Conservation (phyloP, 2,797 vertebrate species). For the Mormyrops attenuatus region DNA sequence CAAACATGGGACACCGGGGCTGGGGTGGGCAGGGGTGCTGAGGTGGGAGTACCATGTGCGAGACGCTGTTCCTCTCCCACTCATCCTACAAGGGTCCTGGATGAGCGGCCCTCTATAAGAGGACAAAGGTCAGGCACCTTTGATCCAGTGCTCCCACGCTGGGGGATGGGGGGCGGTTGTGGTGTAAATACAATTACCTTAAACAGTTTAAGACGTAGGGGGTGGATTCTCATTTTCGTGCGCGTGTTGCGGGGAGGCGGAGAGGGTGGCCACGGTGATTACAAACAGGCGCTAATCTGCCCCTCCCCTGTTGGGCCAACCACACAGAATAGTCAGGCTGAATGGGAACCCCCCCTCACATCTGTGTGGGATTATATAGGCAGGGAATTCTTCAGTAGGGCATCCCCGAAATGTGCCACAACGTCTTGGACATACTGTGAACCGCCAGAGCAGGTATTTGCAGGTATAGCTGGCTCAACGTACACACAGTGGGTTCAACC, state of each 20-base stretch:
- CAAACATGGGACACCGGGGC: not conserved
- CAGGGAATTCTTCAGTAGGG: not conserved
- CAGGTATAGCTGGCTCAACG: not conserved
- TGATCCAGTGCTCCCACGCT: conserved; percentile 55
- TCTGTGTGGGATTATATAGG: conserved; percentile 41
- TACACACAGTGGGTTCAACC: not conserved
- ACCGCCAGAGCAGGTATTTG: not conserved
- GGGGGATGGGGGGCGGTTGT: conserved; percentile 43
- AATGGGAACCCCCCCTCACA: conserved; percentile 36
- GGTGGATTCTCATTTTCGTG: not conserved
- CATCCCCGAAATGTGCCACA: not conserved
- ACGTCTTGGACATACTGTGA: not conserved
- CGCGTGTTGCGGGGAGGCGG: not conserved
- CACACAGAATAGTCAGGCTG: conserved; percentile 44
- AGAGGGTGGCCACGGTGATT: conserved; percentile 38
- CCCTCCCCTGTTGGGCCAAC: conserved; percentile 45
- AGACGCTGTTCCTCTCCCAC: not conserved
- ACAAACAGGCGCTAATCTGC: conserved; percentile 53
- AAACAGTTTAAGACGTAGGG: conserved; percentile 62
- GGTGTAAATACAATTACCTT: conserved; percentile 64
- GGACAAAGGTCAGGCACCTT: conserved; percentile 55
- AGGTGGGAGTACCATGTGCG: not conserved
- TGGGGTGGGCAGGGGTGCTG: not conserved
- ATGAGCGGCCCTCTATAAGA: conserved; percentile 44
- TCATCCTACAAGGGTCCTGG: conserved; percentile 30